Evolutionary conservation across 1,140 invertebrate genomes (phyloP), one percentile per base, ranked within the genome.

Genomic region (Drosophila subpulchrella): DNA sequence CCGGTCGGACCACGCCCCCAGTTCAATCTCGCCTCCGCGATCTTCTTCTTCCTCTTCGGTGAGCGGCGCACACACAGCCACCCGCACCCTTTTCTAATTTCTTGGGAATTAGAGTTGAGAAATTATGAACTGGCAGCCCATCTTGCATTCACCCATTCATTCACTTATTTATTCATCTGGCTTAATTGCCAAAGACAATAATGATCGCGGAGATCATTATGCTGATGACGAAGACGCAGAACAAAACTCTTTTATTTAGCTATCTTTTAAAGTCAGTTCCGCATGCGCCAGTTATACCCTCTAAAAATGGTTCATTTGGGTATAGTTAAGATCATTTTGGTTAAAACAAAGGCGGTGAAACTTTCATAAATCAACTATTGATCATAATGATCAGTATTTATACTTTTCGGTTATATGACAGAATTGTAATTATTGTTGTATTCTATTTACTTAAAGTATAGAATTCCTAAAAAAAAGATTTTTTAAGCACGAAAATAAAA

Each of bases 101-200:
- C 83, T 89, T 88, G 68, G 76, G 84, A 89, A 89, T 84, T 81
- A 75, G 84, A 89, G 80, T 89, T 84, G 58, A 79, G 83, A 78
- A 81, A 86, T 81, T 71, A 71, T 81, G 56, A 77, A 58, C 60
- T 61, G 60, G 47, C 75, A 59, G 57, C 12, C 36, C 65, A 62
- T 67, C 65, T 58, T 67, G 51, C 78, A 70, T 44, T 41, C 54
- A 58, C 57, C 50, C 53, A 53, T 55, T 67, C 57, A 53, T 62
- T 74, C 65, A 75, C 79, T 67, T 62, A 75, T 58, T 81, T 75
- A 76, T 81, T 78, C 78, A 77, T 74, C 72, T 63, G 61, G 67
- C 62, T 77, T 89, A 82, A 83, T 77, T 89, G 61, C 42, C 42
- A 38, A 75, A 76, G 73, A 76, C 61, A 75, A 67, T 75, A 39